A percentile compares a stretch with the other conserved stretches of the same genome.
These are phyloP conservation scores for Drosophila tani DNA, from an alignment of 1,140 invertebrate genomes.

Conservation along the genomic window DNA sequence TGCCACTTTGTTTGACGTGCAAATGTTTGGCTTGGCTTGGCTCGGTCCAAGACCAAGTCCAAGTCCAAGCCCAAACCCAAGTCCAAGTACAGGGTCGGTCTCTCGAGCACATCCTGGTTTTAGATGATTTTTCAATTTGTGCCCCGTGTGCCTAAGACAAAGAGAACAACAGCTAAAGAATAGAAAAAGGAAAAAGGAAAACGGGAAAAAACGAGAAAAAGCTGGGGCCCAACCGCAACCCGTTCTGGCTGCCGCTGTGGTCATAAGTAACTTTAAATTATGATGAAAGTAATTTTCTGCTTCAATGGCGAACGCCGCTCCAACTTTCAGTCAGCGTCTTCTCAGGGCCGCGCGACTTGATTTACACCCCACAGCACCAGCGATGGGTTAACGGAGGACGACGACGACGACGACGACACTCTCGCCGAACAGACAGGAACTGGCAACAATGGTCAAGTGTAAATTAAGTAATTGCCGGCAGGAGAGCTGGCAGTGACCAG, in stretches of 20 bases:
- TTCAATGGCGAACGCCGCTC: slow-evolving; percentile 75
- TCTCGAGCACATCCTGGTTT: slow-evolving; percentile 53
- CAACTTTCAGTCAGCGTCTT: slow-evolving; percentile 22
- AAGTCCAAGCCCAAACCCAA: slow-evolving; percentile 1
- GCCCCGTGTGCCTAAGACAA: slow-evolving; percentile 59
- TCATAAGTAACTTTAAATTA: slow-evolving; percentile 84
- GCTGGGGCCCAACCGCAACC: slow-evolving; percentile 21
- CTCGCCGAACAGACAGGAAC: slow-evolving; percentile 14
- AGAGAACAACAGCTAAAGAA: slow-evolving; percentile 1
- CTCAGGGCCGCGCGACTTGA: slow-evolving; percentile 14
- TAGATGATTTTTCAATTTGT: slow-evolving; percentile 81
- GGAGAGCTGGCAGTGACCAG: slow-evolving; percentile 20
- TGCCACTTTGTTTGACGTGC: slow-evolving; percentile 83
- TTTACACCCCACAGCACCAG: slow-evolving; percentile 14
- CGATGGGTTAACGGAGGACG: too few relatives aligned
- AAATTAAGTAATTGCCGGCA: slow-evolving; percentile 78
- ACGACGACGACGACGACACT: not conserved
- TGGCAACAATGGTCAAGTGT: slow-evolving; percentile 60
- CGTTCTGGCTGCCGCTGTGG: slow-evolving; percentile 48
- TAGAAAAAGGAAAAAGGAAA: not conserved
- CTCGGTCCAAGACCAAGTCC: slow-evolving; percentile 16
- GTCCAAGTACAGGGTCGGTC: slow-evolving; percentile 4
- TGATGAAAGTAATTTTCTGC: slow-evolving; percentile 84
- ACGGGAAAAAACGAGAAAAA: not conserved
- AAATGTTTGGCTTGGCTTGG: slow-evolving; percentile 72